Evolutionary conservation across 2,888 invertebrate genomes (phyloP), one percentile per base, ranked within the genome.

Genomic region (Barypeithes pellucidus): DNA sequence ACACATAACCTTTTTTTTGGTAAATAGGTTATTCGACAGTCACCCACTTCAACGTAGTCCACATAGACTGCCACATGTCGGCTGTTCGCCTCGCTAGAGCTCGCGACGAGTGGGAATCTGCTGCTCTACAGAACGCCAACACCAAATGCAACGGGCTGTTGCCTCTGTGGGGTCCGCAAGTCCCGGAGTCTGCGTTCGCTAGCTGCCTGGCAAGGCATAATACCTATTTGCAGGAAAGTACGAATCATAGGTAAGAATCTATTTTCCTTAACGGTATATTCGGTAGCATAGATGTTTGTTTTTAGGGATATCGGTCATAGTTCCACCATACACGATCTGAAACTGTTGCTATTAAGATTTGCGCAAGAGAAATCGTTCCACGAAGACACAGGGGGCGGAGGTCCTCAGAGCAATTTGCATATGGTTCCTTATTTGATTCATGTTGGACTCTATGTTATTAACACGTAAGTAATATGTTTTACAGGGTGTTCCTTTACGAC

Each of bases 51-150:
- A 99, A 99, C 88, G 94, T 98, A 41, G 97, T 99, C 24, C 99
- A 99, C 86, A 94, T 98, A 3, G 99, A 99, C 86, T 99, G 99
- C 83, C 99, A 99, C 87, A 96, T 97, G 90, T 95, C 96, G 0
- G 99, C 99, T 24, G 98, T 99, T 60, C 89, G 96, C 68, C 80
- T 86, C 67, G 87, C 87, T 7, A 78, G 86, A 70, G 85, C 86
- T 84, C 90, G 98, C 71, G 98, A 98, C 81, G 98, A 99, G 86
- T 99, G 98, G 99, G 98, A 98, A 85, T 95, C 97, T 74, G 99
- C 99, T 0, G 96, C 97, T 4, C 88, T 99, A 47, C 99, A 99
- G 87, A 99, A 99, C 86, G 98, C 98, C 0, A 98, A 98, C 83
- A 99, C 98, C 0, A 94, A 95, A 78, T 99, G 99, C 87, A 99